Conservation (phyloP, 2,113 vertebrate genomes). For the Murina feae region DNA sequence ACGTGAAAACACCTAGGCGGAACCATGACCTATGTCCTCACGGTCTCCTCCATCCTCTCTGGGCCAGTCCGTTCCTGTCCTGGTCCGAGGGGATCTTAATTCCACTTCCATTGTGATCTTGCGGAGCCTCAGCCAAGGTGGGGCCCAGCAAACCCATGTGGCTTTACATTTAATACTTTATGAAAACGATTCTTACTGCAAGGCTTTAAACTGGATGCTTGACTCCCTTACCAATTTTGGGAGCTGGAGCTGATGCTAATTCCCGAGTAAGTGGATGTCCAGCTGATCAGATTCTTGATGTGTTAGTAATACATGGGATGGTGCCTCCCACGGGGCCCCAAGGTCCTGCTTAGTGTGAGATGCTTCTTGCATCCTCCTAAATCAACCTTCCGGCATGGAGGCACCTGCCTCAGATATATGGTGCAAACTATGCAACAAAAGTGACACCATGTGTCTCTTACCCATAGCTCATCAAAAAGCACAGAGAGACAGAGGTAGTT, state of each 20-base stretch:
- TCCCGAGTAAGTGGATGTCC: neutral
- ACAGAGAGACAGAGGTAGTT: neutral
- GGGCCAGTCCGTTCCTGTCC: neutral
- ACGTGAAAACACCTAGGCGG: slow-evolving; percentile 7
- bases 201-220: neutral
- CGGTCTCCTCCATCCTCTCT: neutral
- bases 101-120: neutral
- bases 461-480: neutral
- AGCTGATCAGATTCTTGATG: neutral
- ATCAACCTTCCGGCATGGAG: neutral
- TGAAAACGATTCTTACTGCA: neutral
- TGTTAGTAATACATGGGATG: neutral
- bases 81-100: neutral
- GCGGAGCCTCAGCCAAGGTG: neutral
- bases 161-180: neutral
- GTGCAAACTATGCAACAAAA: neutral
- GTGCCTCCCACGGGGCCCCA: neutral
- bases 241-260: neutral
- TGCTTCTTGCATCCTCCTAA: neutral
- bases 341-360: neutral
- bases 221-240: neutral
- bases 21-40: neutral
- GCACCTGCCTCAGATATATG: neutral
- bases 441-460: neutral
- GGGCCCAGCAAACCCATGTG: neutral